Percentiles rank a stretch among this genome's conserved stretches.
Evolutionary conservation across 2,113 vertebrate genomes (phyloP).

Genomic region (Macquaria ambigua): DNA sequence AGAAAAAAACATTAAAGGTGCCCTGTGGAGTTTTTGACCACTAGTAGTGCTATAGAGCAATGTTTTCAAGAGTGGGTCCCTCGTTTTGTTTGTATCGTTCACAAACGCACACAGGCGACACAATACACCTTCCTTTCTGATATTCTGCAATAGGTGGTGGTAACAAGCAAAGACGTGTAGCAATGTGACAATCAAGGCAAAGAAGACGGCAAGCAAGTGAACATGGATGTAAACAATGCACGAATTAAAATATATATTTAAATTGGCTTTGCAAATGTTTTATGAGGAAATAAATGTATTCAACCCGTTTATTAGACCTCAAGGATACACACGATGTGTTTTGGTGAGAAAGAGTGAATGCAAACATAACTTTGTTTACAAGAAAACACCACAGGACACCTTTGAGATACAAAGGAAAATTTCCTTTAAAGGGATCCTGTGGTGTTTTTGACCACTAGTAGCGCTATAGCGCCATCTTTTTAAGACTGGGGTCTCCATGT

Average conservation of each 20-base stretch:
- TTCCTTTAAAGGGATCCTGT: background rate
- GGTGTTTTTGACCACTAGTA: background rate
- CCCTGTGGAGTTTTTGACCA: constrained; percentile 7
- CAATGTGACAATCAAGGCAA: background rate
- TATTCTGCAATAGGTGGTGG: background rate
- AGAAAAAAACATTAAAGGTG: background rate
- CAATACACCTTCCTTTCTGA: background rate
- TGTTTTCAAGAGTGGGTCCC: background rate
- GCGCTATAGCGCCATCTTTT: background rate
- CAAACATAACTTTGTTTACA: background rate
- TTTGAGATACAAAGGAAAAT: background rate
- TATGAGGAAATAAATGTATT: background rate
- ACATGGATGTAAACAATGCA: background rate
- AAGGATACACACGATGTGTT: background rate
- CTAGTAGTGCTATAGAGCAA: background rate
- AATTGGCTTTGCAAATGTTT: background rate
- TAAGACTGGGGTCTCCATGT: background rate
- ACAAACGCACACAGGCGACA: background rate
- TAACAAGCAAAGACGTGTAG: background rate
- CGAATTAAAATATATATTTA: background rate
- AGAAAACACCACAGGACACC: background rate
- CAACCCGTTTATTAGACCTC: too few relatives aligned
- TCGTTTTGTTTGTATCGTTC: background rate
- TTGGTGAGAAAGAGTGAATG: background rate
- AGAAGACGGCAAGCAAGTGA: background rate